These are phyloP conservation scores for Drosophila koepferae DNA, from an alignment of 2,888 invertebrate genomes.

Conservation along the genomic window DNA sequence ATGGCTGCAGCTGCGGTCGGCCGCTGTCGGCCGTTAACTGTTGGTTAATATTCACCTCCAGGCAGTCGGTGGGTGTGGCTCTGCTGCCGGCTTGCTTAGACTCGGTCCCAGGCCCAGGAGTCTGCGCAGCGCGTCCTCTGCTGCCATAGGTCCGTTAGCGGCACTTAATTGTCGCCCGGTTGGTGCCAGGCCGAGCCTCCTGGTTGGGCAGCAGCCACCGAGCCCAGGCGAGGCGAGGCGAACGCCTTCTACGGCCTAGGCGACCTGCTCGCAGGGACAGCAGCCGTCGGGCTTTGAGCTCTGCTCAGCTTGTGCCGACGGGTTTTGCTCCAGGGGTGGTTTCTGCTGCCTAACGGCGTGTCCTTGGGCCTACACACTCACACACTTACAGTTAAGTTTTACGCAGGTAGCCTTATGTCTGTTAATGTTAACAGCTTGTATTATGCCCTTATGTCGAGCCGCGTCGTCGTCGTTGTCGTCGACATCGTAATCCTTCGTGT, in stretches of 20 bases:
- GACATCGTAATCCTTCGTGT: slow-evolving; percentile 4
- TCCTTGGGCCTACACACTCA: slow-evolving; percentile 51
- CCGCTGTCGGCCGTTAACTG: slow-evolving; percentile 60
- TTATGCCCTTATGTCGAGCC: slow-evolving; percentile 12
- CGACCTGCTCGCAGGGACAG: slow-evolving; percentile 10
- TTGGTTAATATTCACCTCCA: slow-evolving; percentile 58
- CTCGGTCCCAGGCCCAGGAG: slow-evolving; percentile 52
- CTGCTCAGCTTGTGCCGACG: slow-evolving; percentile 35
- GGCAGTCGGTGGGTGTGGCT: slow-evolving; percentile 78
- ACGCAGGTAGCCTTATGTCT: slow-evolving; percentile 27
- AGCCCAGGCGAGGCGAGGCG: neutral
- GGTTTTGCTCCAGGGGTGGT: slow-evolving; percentile 44
- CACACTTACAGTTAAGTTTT: neutral
- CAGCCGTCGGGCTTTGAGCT: slow-evolving; percentile 56
- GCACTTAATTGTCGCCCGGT: slow-evolving; percentile 68
- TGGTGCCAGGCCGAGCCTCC: slow-evolving; percentile 60
- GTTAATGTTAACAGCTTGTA: slow-evolving; percentile 32
- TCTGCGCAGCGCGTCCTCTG: slow-evolving; percentile 79
- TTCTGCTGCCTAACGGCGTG: slow-evolving; percentile 18
- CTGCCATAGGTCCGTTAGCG: slow-evolving; percentile 68
- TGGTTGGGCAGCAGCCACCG: slow-evolving; percentile 59
- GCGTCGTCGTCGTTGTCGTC: neutral
- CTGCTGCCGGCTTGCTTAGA: slow-evolving; percentile 28
- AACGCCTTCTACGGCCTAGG: slow-evolving; percentile 26
- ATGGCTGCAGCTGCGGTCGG: slow-evolving; percentile 27